A percentile compares a stretch with the other conserved stretches of the same genome.
Conservation (phyloP, 2,113 vertebrate species). For the Suncus etruscus region DNA sequence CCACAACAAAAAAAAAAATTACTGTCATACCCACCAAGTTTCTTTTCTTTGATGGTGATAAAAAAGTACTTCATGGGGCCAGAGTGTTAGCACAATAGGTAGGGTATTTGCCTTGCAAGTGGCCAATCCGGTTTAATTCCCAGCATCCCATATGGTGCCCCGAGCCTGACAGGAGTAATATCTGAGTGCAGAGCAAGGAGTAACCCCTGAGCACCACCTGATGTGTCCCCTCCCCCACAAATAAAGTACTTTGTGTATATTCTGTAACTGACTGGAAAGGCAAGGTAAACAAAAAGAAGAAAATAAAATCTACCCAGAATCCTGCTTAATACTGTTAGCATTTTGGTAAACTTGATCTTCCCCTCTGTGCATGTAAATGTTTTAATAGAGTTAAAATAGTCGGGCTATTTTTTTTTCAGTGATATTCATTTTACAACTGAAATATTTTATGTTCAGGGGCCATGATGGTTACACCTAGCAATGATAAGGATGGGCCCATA, state of each 20-base stretch:
- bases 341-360: slow-evolving; percentile 40
- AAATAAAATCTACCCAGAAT: slow-evolving; percentile 33
- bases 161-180: no score
- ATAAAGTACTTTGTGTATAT: not conserved
- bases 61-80: not conserved
- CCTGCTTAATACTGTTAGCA: not conserved
- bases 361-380: not conserved
- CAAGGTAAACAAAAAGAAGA: slow-evolving; percentile 52
- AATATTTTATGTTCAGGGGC: no score
- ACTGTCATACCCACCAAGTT: not conserved
- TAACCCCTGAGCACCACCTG: no score
- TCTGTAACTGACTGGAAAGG: slow-evolving; percentile 26
- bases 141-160: no score
- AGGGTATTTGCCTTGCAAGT: no score
- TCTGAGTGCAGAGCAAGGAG: no score
- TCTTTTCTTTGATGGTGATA: slow-evolving; percentile 32
- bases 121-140: no score
- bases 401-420: slow-evolving; percentile 1
- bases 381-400: slow-evolving; percentile 39
- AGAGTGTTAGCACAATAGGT: no score
- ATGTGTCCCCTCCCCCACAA: no score
- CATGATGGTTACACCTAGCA: no score
- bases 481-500: no score
- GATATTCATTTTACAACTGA: slow-evolving; percentile 46
- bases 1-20: no score